Evolutionary conservation across 1,140 invertebrate genomes (phyloP).

Genomic region (Eufriesea mexicana): DNA sequence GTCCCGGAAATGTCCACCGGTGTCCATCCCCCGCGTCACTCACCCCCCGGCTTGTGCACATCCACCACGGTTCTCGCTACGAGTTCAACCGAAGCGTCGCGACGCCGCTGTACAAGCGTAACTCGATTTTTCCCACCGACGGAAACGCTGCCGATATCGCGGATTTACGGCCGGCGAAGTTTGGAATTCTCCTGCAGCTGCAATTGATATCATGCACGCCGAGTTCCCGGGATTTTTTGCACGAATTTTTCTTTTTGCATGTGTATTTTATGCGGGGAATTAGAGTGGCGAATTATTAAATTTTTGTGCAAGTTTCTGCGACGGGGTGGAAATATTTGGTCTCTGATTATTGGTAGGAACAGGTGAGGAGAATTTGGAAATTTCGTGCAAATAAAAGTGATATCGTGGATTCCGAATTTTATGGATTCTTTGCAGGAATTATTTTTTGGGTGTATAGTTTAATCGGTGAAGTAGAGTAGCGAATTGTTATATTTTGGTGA

Average conservation of each 20-base stretch:
- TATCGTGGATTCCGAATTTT: no score
- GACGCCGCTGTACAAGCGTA: neutral
- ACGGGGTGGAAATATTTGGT: neutral
- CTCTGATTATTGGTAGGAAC: neutral
- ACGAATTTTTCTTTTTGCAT: neutral
- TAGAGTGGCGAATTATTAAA: neutral
- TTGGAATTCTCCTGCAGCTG: neutral
- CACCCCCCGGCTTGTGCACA: neutral
- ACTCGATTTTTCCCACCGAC: neutral
- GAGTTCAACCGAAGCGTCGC: neutral
- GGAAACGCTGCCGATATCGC: neutral
- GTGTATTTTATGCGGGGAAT: neutral
- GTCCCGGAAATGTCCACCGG: slow-evolving; percentile 23
- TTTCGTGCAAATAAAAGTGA: neutral
- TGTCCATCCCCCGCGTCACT: neutral
- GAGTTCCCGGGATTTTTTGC: neutral
- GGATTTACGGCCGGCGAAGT: neutral
- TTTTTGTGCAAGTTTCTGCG: neutral
- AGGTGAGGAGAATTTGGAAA: neutral
- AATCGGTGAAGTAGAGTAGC: no score
- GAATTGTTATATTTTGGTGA: neutral
- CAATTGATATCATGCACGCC: neutral
- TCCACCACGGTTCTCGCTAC: neutral
- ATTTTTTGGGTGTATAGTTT: no score
- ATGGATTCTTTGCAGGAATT: no score